A percentile compares a stretch with the other conserved stretches of the same genome.
Evolutionary conservation across 2,113 vertebrate genomes (phyloP).

Genomic region (Urocitellus parryii): DNA sequence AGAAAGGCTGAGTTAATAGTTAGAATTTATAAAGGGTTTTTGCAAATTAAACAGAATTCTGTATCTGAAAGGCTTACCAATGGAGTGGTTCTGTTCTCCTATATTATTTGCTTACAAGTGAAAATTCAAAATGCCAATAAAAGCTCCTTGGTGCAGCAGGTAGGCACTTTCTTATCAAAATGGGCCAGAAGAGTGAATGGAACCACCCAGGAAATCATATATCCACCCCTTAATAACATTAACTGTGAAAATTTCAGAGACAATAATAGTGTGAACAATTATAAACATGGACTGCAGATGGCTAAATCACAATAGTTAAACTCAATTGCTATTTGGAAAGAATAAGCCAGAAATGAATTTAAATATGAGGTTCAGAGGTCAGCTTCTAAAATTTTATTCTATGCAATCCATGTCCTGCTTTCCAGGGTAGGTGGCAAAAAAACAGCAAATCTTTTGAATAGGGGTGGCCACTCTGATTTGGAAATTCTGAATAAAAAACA

Average conservation of each 20-base stretch:
- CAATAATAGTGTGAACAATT: conserved; percentile 66
- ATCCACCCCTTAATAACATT: conserved; percentile 73
- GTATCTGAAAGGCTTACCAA: conserved; percentile 64
- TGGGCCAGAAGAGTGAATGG: conserved; percentile 61
- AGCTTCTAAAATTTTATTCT: conserved; percentile 47
- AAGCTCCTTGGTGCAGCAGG: conserved; percentile 38
- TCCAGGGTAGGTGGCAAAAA: neutral
- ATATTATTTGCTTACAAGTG: conserved; percentile 64
- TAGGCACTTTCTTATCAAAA: conserved; percentile 76
- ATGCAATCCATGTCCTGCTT: conserved; percentile 1
- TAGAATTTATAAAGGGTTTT: conserved; percentile 74
- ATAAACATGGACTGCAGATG: conserved; percentile 68
- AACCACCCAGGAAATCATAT: conserved; percentile 78
- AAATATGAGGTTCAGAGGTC: conserved; percentile 67
- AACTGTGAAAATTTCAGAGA: conserved; percentile 75
- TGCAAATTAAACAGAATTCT: conserved; percentile 77
- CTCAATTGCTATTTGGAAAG: conserved; percentile 71
- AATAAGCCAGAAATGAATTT: conserved; percentile 70
- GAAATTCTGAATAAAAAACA: neutral
- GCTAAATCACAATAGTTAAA: conserved; percentile 67
- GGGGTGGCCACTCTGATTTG: neutral
- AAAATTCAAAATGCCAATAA: conserved; percentile 70
- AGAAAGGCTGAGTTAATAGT: conserved; percentile 69
- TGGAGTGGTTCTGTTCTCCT: conserved; percentile 57
- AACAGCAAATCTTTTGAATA: neutral